These are phyloP conservation scores for Morbakka virulenta DNA, from an alignment of 30 jellyfish, hydroid and myxozoan genomes.

Conservation along the genomic window DNA sequence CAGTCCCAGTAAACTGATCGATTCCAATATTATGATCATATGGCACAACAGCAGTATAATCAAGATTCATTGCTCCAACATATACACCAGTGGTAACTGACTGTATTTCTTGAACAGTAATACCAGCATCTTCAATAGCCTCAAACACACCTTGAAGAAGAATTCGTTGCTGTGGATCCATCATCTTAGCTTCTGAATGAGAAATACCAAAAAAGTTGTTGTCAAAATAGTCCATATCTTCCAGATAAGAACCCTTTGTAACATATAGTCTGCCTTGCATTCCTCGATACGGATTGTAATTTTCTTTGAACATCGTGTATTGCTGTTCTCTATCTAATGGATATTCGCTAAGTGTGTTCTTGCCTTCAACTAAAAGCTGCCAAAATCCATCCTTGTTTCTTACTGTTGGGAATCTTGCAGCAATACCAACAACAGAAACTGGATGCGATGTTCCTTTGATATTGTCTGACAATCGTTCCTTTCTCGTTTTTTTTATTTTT, in stretches of 20 bases:
- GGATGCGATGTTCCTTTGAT: neutral
- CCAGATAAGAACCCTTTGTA: conserved; percentile 39
- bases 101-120: conserved; percentile 43
- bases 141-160: conserved; percentile 49
- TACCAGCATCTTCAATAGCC: conserved; percentile 60
- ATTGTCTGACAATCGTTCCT: neutral
- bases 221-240: conserved; percentile 33
- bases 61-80: conserved; percentile 48
- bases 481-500: neutral
- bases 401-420: conserved; percentile 49
- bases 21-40: neutral
- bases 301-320: neutral
- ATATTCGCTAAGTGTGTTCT: conserved; percentile 19
- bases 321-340: conserved; percentile 12
- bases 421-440: conserved; percentile 30
- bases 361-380: conserved; percentile 28
- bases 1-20: conserved; percentile 51
- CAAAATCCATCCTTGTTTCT: conserved; percentile 27
- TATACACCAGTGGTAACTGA: conserved; percentile 48
- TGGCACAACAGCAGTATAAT: neutral
- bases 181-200: conserved; percentile 27
- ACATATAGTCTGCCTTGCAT: conserved; percentile 42
- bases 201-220: conserved; percentile 50
- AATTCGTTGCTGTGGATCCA: conserved; percentile 58
- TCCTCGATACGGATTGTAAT: conserved; percentile 19